Percentiles rank a stretch among this genome's conserved stretches.
Conservation (phyloP, 2,797 vertebrate genomes). For the Merluccius polli region DNA sequence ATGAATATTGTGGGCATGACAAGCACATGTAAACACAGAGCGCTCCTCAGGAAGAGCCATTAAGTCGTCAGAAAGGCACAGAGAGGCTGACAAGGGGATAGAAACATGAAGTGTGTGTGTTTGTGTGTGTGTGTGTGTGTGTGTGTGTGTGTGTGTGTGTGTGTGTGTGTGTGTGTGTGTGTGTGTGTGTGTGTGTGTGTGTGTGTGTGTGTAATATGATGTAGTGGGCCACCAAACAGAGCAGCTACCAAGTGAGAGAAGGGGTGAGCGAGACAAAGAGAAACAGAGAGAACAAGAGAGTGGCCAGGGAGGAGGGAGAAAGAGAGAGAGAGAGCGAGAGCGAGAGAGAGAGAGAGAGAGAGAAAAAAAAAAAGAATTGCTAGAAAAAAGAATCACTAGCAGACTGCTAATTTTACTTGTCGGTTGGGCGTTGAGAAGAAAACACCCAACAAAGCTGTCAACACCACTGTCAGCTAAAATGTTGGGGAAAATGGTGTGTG, state of each 20-base stretch:
- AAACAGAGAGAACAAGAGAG: conserved; percentile 24
- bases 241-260: conserved; percentile 32
- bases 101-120: conserved; percentile 52
- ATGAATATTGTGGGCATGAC: conserved; percentile 99
- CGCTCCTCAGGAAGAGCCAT: conserved; percentile 98
- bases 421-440: conserved; percentile 49
- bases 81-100: conserved; percentile 74
- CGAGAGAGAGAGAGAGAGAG: conserved; percentile 37
- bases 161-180: conserved; percentile 38
- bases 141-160: conserved; percentile 29
- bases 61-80: conserved; percentile 94
- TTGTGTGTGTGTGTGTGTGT: conserved; percentile 34
- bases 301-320: conserved; percentile 45
- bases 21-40: conserved; percentile 98
- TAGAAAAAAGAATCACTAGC: conserved; percentile 83
- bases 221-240: conserved; percentile 50
- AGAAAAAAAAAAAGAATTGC: conserved; percentile 67
- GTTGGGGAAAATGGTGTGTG: conserved; percentile 80
- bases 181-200: conserved; percentile 34
- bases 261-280: conserved; percentile 35
- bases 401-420: conserved; percentile 98
- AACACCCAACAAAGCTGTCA: conserved; percentile 89
- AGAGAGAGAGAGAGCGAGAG: conserved; percentile 17
- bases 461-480: conserved; percentile 86
- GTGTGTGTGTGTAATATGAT: conserved; percentile 48